These are phyloP conservation scores for Nasonovia ribisnigri DNA, from an alignment of 2,888 invertebrate species.

Conservation along the genomic window DNA sequence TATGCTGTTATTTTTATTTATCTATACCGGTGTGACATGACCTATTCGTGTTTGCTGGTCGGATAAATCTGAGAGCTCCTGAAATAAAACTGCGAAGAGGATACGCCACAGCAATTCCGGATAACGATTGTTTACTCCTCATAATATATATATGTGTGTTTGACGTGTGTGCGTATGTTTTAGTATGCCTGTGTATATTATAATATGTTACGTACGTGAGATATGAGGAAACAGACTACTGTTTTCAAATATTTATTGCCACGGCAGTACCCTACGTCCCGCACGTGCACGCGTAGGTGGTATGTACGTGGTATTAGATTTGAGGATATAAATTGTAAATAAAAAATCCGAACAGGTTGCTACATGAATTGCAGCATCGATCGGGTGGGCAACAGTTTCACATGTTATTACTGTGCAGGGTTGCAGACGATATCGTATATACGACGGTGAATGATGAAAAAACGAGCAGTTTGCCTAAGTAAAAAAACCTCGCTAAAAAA, in stretches of 20 bases:
- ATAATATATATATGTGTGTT: neutral
- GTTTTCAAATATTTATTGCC: neutral
- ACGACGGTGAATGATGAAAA: neutral
- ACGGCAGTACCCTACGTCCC: neutral
- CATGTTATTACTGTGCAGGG: neutral
- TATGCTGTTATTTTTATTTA: neutral
- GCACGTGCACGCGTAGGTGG: neutral
- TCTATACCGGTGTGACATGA: neutral
- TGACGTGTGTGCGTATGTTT: neutral
- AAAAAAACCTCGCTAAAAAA: neutral
- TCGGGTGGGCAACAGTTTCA: neutral
- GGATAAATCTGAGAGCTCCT: neutral
- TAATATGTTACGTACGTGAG: neutral
- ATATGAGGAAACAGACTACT: neutral
- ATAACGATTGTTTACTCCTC: neutral
- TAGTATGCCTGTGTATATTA: neutral
- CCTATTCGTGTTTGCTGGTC: neutral
- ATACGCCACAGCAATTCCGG: constrained; percentile 3
- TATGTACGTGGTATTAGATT: neutral
- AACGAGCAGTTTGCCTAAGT: neutral
- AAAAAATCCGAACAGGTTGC: constrained; percentile 4
- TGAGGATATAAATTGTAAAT: neutral
- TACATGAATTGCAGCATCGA: neutral
- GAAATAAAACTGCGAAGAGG: neutral
- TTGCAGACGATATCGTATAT: neutral